Base-by-base conservation (phyloP, 2,888 invertebrate species). In the Amiota communis region DNA sequence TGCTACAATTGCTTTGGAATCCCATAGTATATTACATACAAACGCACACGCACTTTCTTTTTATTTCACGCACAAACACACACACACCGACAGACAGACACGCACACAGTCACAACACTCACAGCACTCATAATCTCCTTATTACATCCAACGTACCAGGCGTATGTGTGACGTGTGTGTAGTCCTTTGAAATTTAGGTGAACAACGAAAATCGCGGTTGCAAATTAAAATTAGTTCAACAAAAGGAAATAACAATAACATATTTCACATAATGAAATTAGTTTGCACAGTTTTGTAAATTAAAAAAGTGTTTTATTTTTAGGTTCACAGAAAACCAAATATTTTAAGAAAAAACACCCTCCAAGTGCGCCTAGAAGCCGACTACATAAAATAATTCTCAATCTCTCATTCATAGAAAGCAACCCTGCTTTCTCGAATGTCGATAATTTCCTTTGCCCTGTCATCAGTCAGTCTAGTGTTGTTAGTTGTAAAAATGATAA, bases 331-430 rank as follows among this genome's bases (percentile, higher is more conserved):
- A 79, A 70, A 71, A 51, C 20, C 46, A 77, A 80, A 77, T 72
- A 72, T 56, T 79, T 78, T 77, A 77, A 75, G 80, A 73, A 79
- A 79, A 79, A 80, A 79, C 74, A 77, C 77, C 80, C 79, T 80
- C 78, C 75, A 79, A 36, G 6, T 36, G 79, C 77, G 76, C 80
- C 70, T 76, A 76, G 75, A 74, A 73, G 75, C 53, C 68, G 68
- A 69, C 53, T 69, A 56, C 23, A 20, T 36, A n/a, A 61, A 69
- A 53, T 51, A 53, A n/a, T n/a, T 23, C 2, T 23, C 1, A 12
- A 56, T 56, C 68, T 69, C 56, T 69, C 53, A 23, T n/a, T 36
- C 15, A 11, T 20, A 20, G n/a, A 20, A n/a, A 59, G 15, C 23
- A 20, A 17, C 59, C 59, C 59, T 20, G 17, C 11, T 57, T 4